phyloP scores from a whole-genome alignment of 2,113 vertebrate genomes.

The Oostethus manadensis region DNA sequence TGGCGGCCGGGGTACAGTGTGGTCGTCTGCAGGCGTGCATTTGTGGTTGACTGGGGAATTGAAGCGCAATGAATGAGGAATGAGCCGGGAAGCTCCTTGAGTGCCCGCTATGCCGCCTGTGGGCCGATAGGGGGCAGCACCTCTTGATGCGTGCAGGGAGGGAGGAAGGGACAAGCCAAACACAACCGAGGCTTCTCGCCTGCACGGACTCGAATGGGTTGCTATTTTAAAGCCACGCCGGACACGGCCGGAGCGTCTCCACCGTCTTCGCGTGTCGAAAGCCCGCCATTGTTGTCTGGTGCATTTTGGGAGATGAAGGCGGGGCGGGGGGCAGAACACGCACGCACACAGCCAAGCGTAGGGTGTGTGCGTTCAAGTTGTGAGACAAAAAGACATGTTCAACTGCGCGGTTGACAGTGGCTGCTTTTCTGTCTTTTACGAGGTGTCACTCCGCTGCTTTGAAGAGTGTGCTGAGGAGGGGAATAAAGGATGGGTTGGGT shows the following conservation, averaged over 20 bases:
- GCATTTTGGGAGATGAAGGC: conserved; percentile 41
- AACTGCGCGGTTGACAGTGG: conserved; percentile 71
- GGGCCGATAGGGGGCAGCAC: conserved; percentile 69
- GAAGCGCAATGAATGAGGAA: too few species aligned
- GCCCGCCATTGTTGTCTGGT: conserved; percentile 43
- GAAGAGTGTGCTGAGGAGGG: conserved; percentile 67
- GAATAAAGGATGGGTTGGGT: conserved; percentile 64
- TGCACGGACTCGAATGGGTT: conserved; percentile 66
- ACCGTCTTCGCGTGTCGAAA: conserved; percentile 32
- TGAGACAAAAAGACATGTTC: conserved; percentile 66
- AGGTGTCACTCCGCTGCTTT: conserved; percentile 65
- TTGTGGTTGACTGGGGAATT: too few species aligned
- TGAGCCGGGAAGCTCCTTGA: too few species aligned
- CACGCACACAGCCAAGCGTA: conserved; percentile 28
- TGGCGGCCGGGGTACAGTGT: too few species aligned
- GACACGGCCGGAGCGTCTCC: conserved; percentile 29
- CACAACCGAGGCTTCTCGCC: conserved; percentile 66
- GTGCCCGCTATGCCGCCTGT: conserved; percentile 14
- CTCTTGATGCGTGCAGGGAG: conserved; percentile 54
- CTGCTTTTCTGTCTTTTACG: conserved; percentile 57
- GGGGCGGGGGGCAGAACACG: conserved; percentile 1
- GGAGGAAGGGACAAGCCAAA: conserved; percentile 42
- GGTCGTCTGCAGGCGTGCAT: too few species aligned
- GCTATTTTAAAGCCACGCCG: conserved; percentile 58
- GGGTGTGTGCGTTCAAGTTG: conserved; percentile 59